Conservation (phyloP, 92 coral and sea anemone genomes). For the Epizoanthus stellaris region DNA sequence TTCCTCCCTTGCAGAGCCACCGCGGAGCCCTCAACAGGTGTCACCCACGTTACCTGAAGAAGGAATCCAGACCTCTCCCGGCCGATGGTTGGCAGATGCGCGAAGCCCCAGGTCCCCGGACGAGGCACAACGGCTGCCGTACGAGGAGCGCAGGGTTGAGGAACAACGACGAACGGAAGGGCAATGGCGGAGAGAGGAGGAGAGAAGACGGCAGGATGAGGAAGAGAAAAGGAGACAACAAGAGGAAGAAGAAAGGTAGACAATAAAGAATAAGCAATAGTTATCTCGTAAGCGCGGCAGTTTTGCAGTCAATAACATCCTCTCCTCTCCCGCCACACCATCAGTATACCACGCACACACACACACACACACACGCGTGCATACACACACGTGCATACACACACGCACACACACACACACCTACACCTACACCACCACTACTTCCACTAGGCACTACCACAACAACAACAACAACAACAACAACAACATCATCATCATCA, state of each 20-base stretch:
- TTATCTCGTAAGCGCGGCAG: too few species aligned
- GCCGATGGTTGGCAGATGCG: constrained; percentile 66
- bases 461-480: too few species aligned
- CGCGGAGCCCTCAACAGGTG: constrained; percentile 56
- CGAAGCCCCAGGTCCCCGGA: constrained; percentile 41
- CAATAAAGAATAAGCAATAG: too few species aligned
- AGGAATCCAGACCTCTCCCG: constrained; percentile 76
- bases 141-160: constrained; percentile 38
- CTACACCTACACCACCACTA: too few species aligned
- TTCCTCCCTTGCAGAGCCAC: constrained; percentile 57
- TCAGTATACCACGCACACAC: too few species aligned
- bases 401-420: too few species aligned
- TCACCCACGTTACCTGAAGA: constrained; percentile 86
- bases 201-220: constrained; percentile 59
- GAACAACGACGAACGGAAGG: constrained; percentile 55
- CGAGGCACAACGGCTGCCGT: constrained; percentile 28
- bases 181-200: constrained; percentile 67
- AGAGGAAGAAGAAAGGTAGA: constrained; percentile 36
- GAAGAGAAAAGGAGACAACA: constrained; percentile 58
- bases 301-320: too few species aligned
- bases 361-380: too few species aligned
- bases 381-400: too few species aligned
- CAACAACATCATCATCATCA: too few species aligned
- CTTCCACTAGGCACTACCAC: too few species aligned
- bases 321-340: too few species aligned